Evolutionary conservation across 2,888 invertebrate species (phyloP).

Genomic region (Oxyteleia sp.): DNA sequence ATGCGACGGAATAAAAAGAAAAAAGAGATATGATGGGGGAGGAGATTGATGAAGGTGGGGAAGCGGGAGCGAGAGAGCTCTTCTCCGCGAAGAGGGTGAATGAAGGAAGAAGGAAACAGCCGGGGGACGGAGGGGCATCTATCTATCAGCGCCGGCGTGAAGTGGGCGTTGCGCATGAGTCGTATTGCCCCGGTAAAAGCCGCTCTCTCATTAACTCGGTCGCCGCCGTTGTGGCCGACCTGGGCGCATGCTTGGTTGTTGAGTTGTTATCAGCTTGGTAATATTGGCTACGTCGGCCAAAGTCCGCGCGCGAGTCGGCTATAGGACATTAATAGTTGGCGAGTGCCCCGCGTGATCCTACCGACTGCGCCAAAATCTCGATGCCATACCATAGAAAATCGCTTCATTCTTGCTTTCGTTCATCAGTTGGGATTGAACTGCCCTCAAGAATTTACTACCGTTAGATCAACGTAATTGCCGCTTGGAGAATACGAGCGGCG

Average conservation of each 20-base stretch:
- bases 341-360: constrained; percentile 42
- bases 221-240: constrained; percentile 89
- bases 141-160: constrained; percentile 88
- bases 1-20: constrained; percentile 42
- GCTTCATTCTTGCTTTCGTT: constrained; percentile 46
- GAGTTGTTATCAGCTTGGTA: constrained; percentile 72
- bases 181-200: constrained; percentile 86
- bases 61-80: constrained; percentile 61
- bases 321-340: constrained; percentile 66
- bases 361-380: constrained; percentile 34
- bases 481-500: not conserved
- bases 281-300: constrained; percentile 54
- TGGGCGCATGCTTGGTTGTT: constrained; percentile 81
- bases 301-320: constrained; percentile 35
- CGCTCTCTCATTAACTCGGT: constrained; percentile 88
- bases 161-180: constrained; percentile 87
- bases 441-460: constrained; percentile 27
- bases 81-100: constrained; percentile 63
- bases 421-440: constrained; percentile 22
- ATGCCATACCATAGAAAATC: constrained; percentile 27
- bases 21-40: constrained; percentile 54
- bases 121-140: constrained; percentile 85
- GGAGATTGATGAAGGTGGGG: constrained; percentile 72
- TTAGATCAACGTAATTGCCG: constrained; percentile 8
- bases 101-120: constrained; percentile 71